Evolutionary conservation across 2,113 vertebrate genomes (phyloP).

Genomic region (Nibea albiflora): DNA sequence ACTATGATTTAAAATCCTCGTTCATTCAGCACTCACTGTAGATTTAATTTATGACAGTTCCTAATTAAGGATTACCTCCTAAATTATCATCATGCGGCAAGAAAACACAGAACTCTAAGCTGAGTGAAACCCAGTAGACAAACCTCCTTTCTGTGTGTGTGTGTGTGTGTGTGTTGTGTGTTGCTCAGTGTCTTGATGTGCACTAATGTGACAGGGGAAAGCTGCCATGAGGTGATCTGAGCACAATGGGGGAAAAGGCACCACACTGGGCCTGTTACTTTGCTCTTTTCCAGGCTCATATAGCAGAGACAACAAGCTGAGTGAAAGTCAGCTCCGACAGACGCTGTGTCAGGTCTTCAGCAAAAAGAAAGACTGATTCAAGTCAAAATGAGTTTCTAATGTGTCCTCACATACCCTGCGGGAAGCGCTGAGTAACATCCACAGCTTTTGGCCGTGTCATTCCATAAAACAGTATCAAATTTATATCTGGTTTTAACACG

Average conservation of each 20-base stretch:
- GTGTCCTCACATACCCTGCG: not conserved
- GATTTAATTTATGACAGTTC: not conserved
- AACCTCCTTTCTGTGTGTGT: conserved; percentile 19
- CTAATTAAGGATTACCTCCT: not conserved
- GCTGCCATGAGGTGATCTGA: conserved; percentile 73
- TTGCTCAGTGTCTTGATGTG: conserved; percentile 68
- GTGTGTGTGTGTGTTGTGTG: conserved; percentile 40
- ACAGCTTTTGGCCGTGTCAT: not conserved
- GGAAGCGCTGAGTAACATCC: not conserved
- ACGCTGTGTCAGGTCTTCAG: conserved; percentile 26
- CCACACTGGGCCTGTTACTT: conserved; percentile 76
- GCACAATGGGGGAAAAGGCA: conserved; percentile 78
- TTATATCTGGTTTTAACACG: conserved; percentile 18
- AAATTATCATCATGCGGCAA: not conserved
- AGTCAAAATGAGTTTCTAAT: conserved; percentile 37
- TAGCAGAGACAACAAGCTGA: conserved; percentile 53
- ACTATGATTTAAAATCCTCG: not conserved
- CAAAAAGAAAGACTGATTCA: conserved; percentile 26
- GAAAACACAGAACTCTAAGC: not conserved
- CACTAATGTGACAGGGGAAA: conserved; percentile 83
- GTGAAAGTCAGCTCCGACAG: conserved; percentile 44
- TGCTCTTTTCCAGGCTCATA: conserved; percentile 81
- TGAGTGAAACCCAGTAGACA: conserved; percentile 9
- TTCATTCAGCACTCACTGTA: not conserved
- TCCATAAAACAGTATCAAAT: conserved; percentile 13